Percentiles rank a stretch among this genome's conserved stretches.
Conservation (phyloP, 1,140 invertebrate species). For the Samia ricini region DNA sequence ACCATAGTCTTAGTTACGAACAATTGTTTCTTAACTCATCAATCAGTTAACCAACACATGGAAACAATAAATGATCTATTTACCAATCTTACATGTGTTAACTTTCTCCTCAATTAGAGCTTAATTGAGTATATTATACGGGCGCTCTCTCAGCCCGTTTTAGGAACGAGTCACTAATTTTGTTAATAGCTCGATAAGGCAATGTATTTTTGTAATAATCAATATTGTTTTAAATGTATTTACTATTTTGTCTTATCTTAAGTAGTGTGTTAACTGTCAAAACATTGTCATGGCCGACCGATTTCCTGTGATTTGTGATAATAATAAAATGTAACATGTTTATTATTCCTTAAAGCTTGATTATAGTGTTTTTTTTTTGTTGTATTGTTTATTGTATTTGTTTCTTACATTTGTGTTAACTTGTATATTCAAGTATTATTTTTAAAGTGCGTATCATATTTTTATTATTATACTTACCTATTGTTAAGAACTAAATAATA, state of each 20-base stretch:
- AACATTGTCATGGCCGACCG: background rate
- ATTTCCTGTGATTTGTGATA: background rate
- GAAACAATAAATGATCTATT: constrained; percentile 1
- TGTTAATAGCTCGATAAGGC: background rate
- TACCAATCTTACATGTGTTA: background rate
- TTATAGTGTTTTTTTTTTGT: too few relatives aligned
- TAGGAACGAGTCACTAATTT: background rate
- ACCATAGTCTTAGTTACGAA: too few relatives aligned
- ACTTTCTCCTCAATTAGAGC: background rate
- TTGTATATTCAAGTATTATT: too few relatives aligned
- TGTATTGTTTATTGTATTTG: too few relatives aligned
- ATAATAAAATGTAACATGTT: background rate
- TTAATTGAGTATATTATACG: background rate
- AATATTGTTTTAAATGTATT: background rate
- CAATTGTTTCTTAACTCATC: background rate
- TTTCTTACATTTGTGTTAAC: too few relatives aligned
- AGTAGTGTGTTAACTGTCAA: background rate
- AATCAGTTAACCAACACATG: background rate
- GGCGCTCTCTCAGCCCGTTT: background rate
- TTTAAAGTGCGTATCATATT: too few relatives aligned
- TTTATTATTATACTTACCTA: too few relatives aligned
- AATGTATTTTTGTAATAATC: background rate
- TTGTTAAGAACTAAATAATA: too few relatives aligned
- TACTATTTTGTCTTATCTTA: background rate
- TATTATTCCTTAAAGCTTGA: too few relatives aligned